A percentile compares a stretch with the other conserved stretches of the same genome.
Conservation (phyloP, 2,888 invertebrate genomes). For the Pollenia griseotomentosa region DNA sequence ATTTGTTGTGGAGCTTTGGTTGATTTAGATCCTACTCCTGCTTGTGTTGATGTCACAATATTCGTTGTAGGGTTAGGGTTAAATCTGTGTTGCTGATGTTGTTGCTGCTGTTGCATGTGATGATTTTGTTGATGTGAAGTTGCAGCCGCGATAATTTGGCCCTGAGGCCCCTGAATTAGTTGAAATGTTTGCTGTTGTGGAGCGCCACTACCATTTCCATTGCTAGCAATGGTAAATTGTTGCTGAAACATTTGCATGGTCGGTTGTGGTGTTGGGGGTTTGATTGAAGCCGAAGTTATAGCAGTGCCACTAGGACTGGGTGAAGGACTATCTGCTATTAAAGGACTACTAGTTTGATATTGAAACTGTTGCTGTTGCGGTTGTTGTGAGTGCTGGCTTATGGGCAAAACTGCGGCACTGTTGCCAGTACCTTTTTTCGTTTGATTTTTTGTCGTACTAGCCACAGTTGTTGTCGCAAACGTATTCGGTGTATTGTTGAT, state of each 20-base stretch:
- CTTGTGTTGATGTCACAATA: slow-evolving; percentile 66
- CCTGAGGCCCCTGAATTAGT: slow-evolving; percentile 81
- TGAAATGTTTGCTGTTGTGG: slow-evolving; percentile 81
- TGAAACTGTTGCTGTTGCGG: slow-evolving; percentile 78
- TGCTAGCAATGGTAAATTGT: slow-evolving; percentile 79
- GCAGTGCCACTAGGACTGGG: slow-evolving; percentile 83
- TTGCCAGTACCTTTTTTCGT: slow-evolving; percentile 81
- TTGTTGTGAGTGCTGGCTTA: slow-evolving; percentile 74
- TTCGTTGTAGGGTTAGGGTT: slow-evolving; percentile 73
- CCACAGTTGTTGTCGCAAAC: slow-evolving; percentile 84
- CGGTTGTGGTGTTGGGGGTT: slow-evolving; percentile 78
- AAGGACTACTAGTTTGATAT: slow-evolving; percentile 83
- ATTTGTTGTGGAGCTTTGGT: slow-evolving; percentile 86
- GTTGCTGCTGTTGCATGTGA: slow-evolving; percentile 75
- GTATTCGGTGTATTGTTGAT: slow-evolving; percentile 82
- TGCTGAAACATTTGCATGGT: slow-evolving; percentile 82
- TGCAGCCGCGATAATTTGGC: slow-evolving; percentile 80
- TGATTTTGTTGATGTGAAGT: slow-evolving; percentile 72
- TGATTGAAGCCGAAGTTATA: slow-evolving; percentile 79
- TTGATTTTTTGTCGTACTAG: slow-evolving; percentile 84
- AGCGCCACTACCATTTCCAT: slow-evolving; percentile 72
- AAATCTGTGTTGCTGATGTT: slow-evolving; percentile 78
- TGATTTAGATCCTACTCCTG: slow-evolving; percentile 75
- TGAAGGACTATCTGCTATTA: slow-evolving; percentile 84
- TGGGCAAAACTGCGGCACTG: slow-evolving; percentile 74